phyloP scores from a whole-genome alignment of 2,888 invertebrate genomes.

The Tetragnatha montana region DNA sequence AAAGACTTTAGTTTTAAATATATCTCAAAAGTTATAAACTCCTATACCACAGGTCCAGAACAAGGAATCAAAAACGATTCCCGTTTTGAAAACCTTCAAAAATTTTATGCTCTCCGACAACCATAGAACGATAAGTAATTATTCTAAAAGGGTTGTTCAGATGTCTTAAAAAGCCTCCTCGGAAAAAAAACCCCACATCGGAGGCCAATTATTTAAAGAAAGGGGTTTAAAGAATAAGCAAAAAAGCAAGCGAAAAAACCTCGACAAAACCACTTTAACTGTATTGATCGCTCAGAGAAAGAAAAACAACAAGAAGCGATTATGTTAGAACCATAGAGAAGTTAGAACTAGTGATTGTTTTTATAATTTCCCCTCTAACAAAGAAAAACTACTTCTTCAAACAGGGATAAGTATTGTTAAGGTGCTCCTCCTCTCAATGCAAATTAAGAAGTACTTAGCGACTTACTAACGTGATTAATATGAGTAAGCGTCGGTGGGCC shows the following conservation, averaged over 20 bases:
- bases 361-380: background rate
- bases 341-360: background rate
- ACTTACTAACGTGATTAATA: slow-evolving; percentile 49
- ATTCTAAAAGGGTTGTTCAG: slow-evolving; percentile 32
- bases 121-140: slow-evolving; percentile 31
- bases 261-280: slow-evolving; percentile 20
- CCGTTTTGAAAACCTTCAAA: slow-evolving; percentile 23
- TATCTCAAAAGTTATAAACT: background rate
- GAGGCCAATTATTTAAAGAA: slow-evolving; percentile 46
- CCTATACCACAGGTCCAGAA: background rate
- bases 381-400: slow-evolving; percentile 16
- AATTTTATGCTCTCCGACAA: slow-evolving; percentile 25
- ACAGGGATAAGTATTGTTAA: slow-evolving; percentile 19
- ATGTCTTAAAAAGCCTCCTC: slow-evolving; percentile 24
- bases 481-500: background rate
- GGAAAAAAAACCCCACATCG: slow-evolving; percentile 23
- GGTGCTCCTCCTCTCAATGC: slow-evolving; percentile 25
- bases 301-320: slow-evolving; percentile 2
- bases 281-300: slow-evolving; percentile 24
- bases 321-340: background rate
- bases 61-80: background rate
- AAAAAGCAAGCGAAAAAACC: background rate
- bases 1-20: too few species aligned
- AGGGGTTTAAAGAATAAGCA: slow-evolving; percentile 16
- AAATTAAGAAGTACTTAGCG: slow-evolving; percentile 50